phyloP scores from a whole-genome alignment of 2,797 vertebrate species.

The Sebastes vulpes region DNA sequence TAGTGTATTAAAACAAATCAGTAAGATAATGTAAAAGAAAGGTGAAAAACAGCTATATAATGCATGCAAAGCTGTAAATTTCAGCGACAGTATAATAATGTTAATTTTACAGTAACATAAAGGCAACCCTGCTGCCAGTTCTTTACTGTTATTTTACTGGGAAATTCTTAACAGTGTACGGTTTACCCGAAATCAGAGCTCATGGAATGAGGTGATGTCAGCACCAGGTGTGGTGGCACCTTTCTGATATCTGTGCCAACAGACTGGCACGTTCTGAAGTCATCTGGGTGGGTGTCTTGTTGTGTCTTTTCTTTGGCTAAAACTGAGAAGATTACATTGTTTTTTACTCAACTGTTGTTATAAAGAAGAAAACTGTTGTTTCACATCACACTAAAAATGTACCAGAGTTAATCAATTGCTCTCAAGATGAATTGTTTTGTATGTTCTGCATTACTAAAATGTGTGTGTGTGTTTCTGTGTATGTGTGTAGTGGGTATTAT shows the following conservation, averaged over 20 bases:
- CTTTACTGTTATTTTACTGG: no score
- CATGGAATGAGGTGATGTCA: conserved; percentile 79
- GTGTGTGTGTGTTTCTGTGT: conserved; percentile 20
- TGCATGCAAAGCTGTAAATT: no score
- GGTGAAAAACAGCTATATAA: no score
- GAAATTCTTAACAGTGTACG: background rate
- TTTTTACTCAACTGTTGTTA: background rate
- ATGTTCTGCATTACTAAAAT: background rate
- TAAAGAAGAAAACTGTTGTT: background rate
- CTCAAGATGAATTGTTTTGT: background rate
- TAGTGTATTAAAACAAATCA: no score
- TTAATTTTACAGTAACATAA: no score
- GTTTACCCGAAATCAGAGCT: conserved; percentile 83
- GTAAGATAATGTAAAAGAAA: no score
- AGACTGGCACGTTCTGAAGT: conserved; percentile 13
- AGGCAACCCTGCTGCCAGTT: no score
- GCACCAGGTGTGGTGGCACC: conserved; percentile 68
- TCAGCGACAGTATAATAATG: no score
- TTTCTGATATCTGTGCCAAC: conserved; percentile 54
- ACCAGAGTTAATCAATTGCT: background rate
- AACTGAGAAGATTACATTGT: background rate
- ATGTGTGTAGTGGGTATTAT: conserved; percentile 23
- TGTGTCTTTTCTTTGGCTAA: background rate
- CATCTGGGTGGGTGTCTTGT: background rate
- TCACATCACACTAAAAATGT: background rate